Evolutionary conservation across 2,888 invertebrate species (phyloP), one percentile per base, ranked within the genome.

Genomic region (Blastobasis lacticolella): DNA sequence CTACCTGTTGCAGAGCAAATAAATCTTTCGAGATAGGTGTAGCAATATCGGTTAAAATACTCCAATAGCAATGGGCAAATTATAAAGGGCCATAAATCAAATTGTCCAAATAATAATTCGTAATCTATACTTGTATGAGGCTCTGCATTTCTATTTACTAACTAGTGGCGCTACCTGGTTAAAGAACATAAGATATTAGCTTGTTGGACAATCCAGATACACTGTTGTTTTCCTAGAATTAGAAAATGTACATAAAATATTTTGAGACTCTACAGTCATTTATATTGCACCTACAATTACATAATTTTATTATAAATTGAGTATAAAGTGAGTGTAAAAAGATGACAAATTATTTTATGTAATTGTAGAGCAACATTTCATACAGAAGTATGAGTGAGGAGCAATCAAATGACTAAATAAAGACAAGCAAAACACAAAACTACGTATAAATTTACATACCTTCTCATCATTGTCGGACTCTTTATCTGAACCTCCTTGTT

Each of bases 391-490:
- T 37, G 9, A 43, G 44, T 45, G n/a, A 44, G 44, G 38, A 43
- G 43, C 43, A 40, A 49, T 36, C 7, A 44, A 44, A 6, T 44
- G 6, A 23, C 23, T 23, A 3, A 23, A 23, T 23, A 23, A 23
- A 23, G 23, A 23, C 23, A 23, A 23, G 23, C 23, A 23, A 23
- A 23, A 23, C 23, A 23, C 23, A 23, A 23, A 23, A 23, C 23
- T 23, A 23, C 3, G 1, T 23, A 23, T 23, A 1, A 53, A 38
- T 49, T 37, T 57, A 84, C 90, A 89, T 90, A 95, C 96, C 94
- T 96, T 96, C 75, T 96, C 96, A 77, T 96, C 96, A 73, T 93
- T 93, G 70, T 96, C 96, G 10, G 95, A 95, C 66, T 97, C 96
- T 66, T 94, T 93, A 71, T 94, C 95, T 38, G 93, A 93, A 58